Conservation (phyloP, 2,888 invertebrate genomes). For the Rotaria socialis region DNA sequence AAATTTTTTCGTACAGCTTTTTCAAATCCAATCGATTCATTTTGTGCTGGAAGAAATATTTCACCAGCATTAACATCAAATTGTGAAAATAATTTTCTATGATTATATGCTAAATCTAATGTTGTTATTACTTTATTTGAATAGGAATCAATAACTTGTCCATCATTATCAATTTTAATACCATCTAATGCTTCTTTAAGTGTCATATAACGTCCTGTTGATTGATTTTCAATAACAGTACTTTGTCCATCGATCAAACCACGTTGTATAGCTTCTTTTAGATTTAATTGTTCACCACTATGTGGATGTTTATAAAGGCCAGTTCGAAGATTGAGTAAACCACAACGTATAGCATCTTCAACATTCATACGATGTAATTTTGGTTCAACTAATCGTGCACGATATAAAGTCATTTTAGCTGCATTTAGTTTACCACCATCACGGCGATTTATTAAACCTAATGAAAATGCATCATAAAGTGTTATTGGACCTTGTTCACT, state of each 20-base stretch:
- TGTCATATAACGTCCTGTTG: slow-evolving; percentile 35
- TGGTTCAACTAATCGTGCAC: slow-evolving; percentile 34
- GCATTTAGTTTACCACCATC: slow-evolving; percentile 53
- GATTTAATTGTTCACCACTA: slow-evolving; percentile 52
- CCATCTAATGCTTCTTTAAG: slow-evolving; percentile 40
- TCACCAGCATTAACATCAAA: slow-evolving; percentile 47
- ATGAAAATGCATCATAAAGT: slow-evolving; percentile 52
- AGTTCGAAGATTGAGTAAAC: slow-evolving; percentile 51
- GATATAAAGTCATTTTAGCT: slow-evolving; percentile 31
- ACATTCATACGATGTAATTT: slow-evolving; percentile 44
- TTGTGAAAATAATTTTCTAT: slow-evolving; percentile 40
- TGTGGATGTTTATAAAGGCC: slow-evolving; percentile 55
- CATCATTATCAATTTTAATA: slow-evolving; percentile 38
- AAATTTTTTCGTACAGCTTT: slow-evolving; percentile 42
- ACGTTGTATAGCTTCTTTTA: slow-evolving; percentile 56
- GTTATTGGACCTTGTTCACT: slow-evolving; percentile 56
- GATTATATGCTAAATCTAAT: slow-evolving; percentile 44
- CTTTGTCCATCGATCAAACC: slow-evolving; percentile 59
- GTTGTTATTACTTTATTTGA: slow-evolving; percentile 20
- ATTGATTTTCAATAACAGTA: slow-evolving; percentile 55
- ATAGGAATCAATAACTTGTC: slow-evolving; percentile 28
- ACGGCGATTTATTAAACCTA: slow-evolving; percentile 59
- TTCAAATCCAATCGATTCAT: slow-evolving; percentile 41
- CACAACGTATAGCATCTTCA: slow-evolving; percentile 46
- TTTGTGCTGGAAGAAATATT: slow-evolving; percentile 39